Base-by-base conservation (phyloP, 37 sponge, comb jelly and placozoan genomes). In the Tethya wilhelma region DNA sequence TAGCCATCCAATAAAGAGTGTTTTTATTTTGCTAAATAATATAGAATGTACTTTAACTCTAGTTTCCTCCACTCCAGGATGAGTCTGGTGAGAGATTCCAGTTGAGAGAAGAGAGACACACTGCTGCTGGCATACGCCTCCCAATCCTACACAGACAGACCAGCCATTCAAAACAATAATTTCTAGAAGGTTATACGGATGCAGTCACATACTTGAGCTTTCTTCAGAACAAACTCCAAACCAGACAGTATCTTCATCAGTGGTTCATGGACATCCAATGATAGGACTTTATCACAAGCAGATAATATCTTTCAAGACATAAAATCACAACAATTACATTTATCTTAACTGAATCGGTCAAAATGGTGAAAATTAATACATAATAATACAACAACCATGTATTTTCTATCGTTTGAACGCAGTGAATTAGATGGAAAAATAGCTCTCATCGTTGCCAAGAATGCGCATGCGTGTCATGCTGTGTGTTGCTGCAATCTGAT, bases 201-300 rank as follows among this genome's bases (percentile, higher is more conserved):
- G 32, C 58, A 22, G 33, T 55, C 6, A 1, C 53, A 5, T 59
- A 94, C 96, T 75, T 96, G 97, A 28, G 97, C 80, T 79, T 91
- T 91, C 53, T 57, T 79, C 44, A 94, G 58, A n/a, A 96, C 40
- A 59, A 82, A 81, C 74, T 96, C 95, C 6, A 91, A 45, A 20
- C 97, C 97, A 62, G 86, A 44, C 56, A 96, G 71, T 11, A 91
- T 64, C 78, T 96, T 94, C 95, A 93, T 96, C 36, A 96, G 56
- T 23, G 97, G 92, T 3, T 69, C 74, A 19, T 44, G 59, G 19
- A 88, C 45, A 46, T 74, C 45, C 33, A 90, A 64, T 45, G 89
- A 81, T 58, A 92, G 45, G 0, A 93, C 87, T 43, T 70, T 74
- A 0, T 70, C 83, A 70, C 83, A 78, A 28, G 78, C 68, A 8